Evolutionary conservation across 2,888 invertebrate genomes (phyloP).

Genomic region (Scaptomyza flava): DNA sequence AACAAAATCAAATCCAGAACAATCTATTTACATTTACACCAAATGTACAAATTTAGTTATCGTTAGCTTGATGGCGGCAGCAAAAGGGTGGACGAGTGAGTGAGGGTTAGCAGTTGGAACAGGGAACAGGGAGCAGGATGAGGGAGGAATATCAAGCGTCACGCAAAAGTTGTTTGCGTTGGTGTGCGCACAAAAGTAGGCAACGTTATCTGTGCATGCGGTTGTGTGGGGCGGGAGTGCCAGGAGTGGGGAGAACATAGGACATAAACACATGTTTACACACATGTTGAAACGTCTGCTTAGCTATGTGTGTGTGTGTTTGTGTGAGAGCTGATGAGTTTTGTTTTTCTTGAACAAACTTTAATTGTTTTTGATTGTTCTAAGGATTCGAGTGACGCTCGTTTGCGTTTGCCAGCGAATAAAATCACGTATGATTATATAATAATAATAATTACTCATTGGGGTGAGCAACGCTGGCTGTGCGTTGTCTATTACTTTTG

Average conservation of each 20-base stretch:
- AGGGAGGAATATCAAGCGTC: conserved; percentile 60
- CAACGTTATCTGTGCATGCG: conserved; percentile 70
- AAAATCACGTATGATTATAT: conserved; percentile 7
- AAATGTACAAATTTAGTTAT: conserved; percentile 80
- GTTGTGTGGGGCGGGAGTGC: conserved; percentile 10
- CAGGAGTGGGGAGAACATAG: conserved; percentile 1
- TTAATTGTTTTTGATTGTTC: conserved; percentile 78
- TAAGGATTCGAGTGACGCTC: conserved; percentile 75
- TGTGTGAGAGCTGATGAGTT: conserved; percentile 63
- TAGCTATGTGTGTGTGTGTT: too few species aligned
- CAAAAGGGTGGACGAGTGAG: neutral
- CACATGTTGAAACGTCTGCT: conserved; percentile 48
- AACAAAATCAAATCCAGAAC: conserved; percentile 73
- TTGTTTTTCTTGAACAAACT: conserved; percentile 78
- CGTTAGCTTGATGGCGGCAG: conserved; percentile 46
- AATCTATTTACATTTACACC: conserved; percentile 83
- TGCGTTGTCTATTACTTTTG: conserved; percentile 25
- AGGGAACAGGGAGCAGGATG: neutral
- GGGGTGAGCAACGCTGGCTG: conserved; percentile 9
- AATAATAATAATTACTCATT: conserved; percentile 1
- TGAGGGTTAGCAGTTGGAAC: neutral
- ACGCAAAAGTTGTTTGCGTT: conserved; percentile 76
- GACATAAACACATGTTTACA: conserved; percentile 58
- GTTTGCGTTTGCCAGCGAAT: conserved; percentile 36
- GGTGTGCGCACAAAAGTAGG: conserved; percentile 74